Evolutionary conservation across 2,113 vertebrate species (phyloP).

Genomic region (Bolborhynchus lineola): DNA sequence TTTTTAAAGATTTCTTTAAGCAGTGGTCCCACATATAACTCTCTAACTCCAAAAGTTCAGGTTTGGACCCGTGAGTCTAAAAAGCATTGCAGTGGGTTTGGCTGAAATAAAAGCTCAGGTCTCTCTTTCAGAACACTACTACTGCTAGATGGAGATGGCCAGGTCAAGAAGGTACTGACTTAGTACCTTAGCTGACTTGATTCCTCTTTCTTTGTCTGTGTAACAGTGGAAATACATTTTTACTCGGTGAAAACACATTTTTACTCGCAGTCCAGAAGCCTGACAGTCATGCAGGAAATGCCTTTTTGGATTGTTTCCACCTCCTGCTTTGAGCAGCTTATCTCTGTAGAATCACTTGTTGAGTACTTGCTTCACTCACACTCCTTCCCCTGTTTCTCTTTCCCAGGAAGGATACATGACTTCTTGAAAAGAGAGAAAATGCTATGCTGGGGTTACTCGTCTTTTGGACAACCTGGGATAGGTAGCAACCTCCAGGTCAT

Average conservation of each 20-base stretch:
- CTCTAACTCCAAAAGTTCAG: neutral
- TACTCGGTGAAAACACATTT: neutral
- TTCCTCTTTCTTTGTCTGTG: neutral
- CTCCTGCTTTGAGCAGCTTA: neutral
- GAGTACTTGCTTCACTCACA: neutral
- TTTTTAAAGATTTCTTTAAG: neutral
- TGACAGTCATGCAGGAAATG: neutral
- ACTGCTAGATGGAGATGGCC: neutral
- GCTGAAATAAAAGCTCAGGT: neutral
- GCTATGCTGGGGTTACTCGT: conserved; percentile 95
- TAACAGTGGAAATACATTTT: neutral
- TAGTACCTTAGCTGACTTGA: neutral
- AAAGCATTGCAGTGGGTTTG: neutral
- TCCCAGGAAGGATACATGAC: conserved; percentile 67
- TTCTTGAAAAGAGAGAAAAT: conserved; percentile 79
- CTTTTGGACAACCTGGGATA: conserved; percentile 87
- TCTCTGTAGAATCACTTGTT: neutral
- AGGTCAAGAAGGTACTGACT: neutral
- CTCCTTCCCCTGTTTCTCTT: neutral
- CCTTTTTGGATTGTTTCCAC: neutral
- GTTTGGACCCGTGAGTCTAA: neutral
- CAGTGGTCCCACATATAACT: neutral
- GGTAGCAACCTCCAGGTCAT: conserved; percentile 75
- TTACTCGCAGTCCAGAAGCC: neutral
- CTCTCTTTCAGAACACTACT: neutral